Evolutionary conservation across 2,797 vertebrate genomes (phyloP), one percentile per base, ranked within the genome.

Genomic region (Anabacerthia variegaticeps): DNA sequence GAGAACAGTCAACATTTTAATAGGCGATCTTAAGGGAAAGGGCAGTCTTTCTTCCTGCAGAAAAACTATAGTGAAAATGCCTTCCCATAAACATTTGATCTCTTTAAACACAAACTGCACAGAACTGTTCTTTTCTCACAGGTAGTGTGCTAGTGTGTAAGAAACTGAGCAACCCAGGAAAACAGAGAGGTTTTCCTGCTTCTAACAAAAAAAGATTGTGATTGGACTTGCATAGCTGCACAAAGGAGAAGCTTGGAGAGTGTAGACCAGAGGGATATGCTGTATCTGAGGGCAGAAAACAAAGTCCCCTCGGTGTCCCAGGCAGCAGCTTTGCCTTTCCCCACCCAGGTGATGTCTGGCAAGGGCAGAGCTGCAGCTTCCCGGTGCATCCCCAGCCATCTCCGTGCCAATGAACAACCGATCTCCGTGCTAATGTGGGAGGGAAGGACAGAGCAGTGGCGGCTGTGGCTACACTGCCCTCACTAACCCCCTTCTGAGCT

Each of bases 221-320:
- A 21, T 37, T 56, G 26, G 12, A 49, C 21, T 84, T 78, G 18
- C 7, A 26, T 12, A 28, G 21, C 23, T 74, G 24, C 56, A 37
- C 8, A 39, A 28, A 74, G 6, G 10, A 77, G 59, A 74, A 86
- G 19, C 30, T 24, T 1, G 0, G 27, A 72, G 20, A 56, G 41
- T 17, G 18, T 3, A 44, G 39, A 21, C 23, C 21, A 55, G 28
- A 23, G 0, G 0, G 19, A 8, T 63, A 8, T 51, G 15, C 8
- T 74, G 15, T 39, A 23, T 52, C 13, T 37, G 6, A 72, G 34
- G 6, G 22, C 52, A 30, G 46, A 52, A 79, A 82, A 5, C 10
- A 27, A 55, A 67, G 20, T 19, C 49, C 12, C 9, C 18, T 61
- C 37, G 37, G 51, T 85, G 34, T 79, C 5, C 1, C 32, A 61